Evolutionary conservation across 2,888 invertebrate species (phyloP), one percentile per base, ranked within the genome.

Genomic region (Teinopalpus imperialis): DNA sequence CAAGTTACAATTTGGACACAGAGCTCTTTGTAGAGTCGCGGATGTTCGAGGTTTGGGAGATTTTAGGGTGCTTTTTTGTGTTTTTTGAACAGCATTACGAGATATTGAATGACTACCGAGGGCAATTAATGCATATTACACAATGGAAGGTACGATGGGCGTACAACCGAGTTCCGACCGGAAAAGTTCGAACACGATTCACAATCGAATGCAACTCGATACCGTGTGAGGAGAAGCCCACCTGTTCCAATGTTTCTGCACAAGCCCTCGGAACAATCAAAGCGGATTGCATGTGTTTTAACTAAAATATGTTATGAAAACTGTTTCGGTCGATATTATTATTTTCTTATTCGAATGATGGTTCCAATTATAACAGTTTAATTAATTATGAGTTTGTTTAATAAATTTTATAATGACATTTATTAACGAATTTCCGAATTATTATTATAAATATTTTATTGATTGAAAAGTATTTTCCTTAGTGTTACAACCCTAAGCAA

Each of bases 81-180:
- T 64, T 77, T 73, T 78, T 78, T 71, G 60, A 66, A 57, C 56
- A 58, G 61, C 66, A 68, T 72, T 75, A 72, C 61, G 67, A 71
- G 74, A 82, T 81, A 81, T 86, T 81, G 75, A 83, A 87, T 85
- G 74, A 70, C 81, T 78, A 81, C 75, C 66, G 71, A 57, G 73
- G 77, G 78, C 86, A 88, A 88, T 88, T 88, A 88, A 88, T 81
- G 69, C 63, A 56, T 62, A 68, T 66, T 70, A 64, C 63, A 77
- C 75, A 78, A 80, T 71, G 66, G 66, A 48, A 30, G 53, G 52
- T 54, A 52, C 62, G 64, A 66, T 79, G 81, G 85, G 83, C 81
- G 83, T 77, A 68, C 65, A 69, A 54, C 63, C 53, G 68, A 79
- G 85, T 86, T 88, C 86, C 86, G 86, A 85, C 87, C 88, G 88